Evolutionary conservation across 2,113 vertebrate genomes (phyloP).

Genomic region (Holacanthus passer): DNA sequence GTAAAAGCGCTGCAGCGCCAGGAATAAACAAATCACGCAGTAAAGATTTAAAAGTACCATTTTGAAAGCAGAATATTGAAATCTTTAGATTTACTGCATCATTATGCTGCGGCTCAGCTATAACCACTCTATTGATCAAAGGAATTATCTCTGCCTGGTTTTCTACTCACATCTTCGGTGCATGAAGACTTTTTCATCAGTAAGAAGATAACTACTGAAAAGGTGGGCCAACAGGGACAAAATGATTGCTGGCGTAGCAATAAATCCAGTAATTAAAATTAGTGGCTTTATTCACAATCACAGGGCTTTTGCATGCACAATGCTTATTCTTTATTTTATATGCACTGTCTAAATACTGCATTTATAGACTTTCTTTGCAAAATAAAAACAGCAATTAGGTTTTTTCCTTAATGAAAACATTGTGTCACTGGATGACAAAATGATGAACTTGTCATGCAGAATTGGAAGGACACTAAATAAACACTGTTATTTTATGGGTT

Average conservation of each 20-base stretch:
- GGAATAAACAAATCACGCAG: constrained; percentile 55
- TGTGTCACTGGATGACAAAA: constrained; percentile 21
- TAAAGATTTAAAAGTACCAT: constrained; percentile 60
- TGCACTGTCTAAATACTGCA: background rate
- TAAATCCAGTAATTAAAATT: constrained; percentile 30
- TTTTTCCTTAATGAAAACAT: background rate
- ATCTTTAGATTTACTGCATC: constrained; percentile 62
- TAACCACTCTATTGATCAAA: constrained; percentile 62
- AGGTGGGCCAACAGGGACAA: constrained; percentile 23
- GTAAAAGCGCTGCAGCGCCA: constrained; percentile 36
- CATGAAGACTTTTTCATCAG: constrained; percentile 38
- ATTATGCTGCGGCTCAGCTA: constrained; percentile 51
- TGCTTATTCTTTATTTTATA: background rate
- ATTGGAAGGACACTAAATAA: background rate
- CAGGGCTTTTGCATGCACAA: background rate
- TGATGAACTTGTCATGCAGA: constrained; percentile 1
- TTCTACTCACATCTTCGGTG: constrained; percentile 20
- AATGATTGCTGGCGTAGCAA: constrained; percentile 12
- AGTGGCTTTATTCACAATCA: constrained; percentile 10
- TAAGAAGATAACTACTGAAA: constrained; percentile 36
- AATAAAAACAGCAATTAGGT: background rate
- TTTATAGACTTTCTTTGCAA: background rate
- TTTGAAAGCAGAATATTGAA: constrained; percentile 59
- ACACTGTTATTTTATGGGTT: constrained; percentile 21
- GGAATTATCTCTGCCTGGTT: constrained; percentile 50